Conservation (phyloP, 2,888 invertebrate species). For the Dynastes hyllus region DNA sequence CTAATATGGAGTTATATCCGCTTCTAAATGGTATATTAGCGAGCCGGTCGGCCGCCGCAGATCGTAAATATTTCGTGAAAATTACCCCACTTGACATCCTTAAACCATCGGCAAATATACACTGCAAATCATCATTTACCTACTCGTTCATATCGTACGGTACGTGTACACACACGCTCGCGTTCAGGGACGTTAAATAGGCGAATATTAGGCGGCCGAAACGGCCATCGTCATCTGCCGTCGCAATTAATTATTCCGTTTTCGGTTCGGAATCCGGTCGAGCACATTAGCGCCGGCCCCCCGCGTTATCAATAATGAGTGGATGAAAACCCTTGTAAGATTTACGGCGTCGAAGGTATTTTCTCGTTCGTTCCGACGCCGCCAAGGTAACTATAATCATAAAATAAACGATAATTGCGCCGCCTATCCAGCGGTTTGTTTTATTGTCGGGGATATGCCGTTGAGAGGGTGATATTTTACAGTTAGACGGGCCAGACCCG, state of each 20-base stretch:
- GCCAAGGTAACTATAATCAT: conserved; percentile 40
- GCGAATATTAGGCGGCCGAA: conserved; percentile 4
- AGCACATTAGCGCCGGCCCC: conserved; percentile 28
- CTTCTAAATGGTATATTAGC: too few species aligned
- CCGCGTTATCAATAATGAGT: conserved; percentile 44
- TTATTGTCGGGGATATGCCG: conserved; percentile 46
- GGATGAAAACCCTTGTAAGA: conserved; percentile 46
- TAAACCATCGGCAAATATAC: background rate
- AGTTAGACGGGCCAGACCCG: conserved; percentile 26
- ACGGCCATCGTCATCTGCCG: conserved; percentile 9
- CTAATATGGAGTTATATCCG: too few species aligned
- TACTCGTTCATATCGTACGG: background rate
- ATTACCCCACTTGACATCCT: conserved; percentile 4
- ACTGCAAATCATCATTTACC: conserved; percentile 11
- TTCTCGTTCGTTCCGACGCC: conserved; percentile 3
- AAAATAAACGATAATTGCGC: conserved; percentile 47
- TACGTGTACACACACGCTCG: background rate
- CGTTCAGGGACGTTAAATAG: background rate
- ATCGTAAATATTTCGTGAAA: background rate
- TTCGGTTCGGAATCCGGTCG: conserved; percentile 30
- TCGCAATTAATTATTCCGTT: conserved; percentile 36
- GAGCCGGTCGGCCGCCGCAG: too few species aligned
- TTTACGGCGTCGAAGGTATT: conserved; percentile 38
- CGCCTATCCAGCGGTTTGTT: conserved; percentile 39
- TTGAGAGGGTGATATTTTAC: conserved; percentile 45